These are phyloP conservation scores for Calephelis nemesis DNA, from an alignment of 1,140 invertebrate species.

Conservation along the genomic window DNA sequence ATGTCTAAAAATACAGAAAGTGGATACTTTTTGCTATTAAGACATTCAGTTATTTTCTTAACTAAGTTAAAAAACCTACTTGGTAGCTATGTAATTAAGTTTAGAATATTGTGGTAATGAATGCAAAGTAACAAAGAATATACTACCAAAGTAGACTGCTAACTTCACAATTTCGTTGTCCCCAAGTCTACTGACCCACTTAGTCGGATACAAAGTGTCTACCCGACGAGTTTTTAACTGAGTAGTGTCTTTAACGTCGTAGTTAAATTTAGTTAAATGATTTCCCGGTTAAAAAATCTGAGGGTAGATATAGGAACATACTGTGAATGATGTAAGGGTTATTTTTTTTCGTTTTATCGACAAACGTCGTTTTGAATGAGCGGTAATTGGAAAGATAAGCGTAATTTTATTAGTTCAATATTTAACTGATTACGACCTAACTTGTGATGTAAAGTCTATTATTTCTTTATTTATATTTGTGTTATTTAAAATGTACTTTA, in stretches of 20 bases:
- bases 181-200: slow-evolving; percentile 39
- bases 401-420: too few relatives aligned
- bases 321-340: slow-evolving; percentile 25
- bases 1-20: too few relatives aligned
- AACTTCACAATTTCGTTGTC: slow-evolving; percentile 38
- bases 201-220: slow-evolving; percentile 39
- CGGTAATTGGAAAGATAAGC: too few relatives aligned
- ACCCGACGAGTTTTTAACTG: slow-evolving; percentile 12
- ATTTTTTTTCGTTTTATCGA: neutral
- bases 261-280: slow-evolving; percentile 8
- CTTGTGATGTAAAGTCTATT: too few relatives aligned
- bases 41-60: too few relatives aligned
- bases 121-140: slow-evolving; percentile 53
- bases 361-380: neutral
- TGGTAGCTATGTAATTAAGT: slow-evolving; percentile 75
- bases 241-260: slow-evolving; percentile 9
- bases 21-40: too few relatives aligned
- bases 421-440: too few relatives aligned
- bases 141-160: slow-evolving; percentile 52
- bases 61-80: too few relatives aligned
- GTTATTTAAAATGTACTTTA: too few relatives aligned
- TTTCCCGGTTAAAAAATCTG: slow-evolving; percentile 29
- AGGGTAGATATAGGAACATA: slow-evolving; percentile 33
- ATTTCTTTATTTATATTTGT: too few relatives aligned
- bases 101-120: slow-evolving; percentile 58